Evolutionary conservation across 2,888 invertebrate species (phyloP).

Genomic region (Neocrepidodera transversa): DNA sequence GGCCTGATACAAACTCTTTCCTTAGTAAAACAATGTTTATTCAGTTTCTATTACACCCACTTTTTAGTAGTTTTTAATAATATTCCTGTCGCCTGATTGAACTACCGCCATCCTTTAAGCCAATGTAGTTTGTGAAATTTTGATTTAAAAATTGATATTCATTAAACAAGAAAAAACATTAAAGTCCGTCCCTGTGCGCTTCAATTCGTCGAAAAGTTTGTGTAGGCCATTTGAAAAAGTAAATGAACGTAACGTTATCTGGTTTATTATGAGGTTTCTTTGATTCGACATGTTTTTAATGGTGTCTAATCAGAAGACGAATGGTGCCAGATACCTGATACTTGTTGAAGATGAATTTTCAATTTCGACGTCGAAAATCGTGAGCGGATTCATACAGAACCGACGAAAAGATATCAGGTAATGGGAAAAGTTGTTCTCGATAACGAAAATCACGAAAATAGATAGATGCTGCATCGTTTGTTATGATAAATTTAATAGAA

Average conservation of each 20-base stretch:
- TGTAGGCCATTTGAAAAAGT: slow-evolving; percentile 36
- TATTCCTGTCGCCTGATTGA: no score
- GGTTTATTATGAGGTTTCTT: slow-evolving; percentile 43
- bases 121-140: no score
- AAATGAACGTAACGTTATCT: slow-evolving; percentile 43
- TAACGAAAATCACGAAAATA: slow-evolving; percentile 6
- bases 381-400: slow-evolving; percentile 21
- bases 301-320: slow-evolving; percentile 46
- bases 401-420: background rate
- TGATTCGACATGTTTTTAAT: slow-evolving; percentile 48
- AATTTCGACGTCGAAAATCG: slow-evolving; percentile 42
- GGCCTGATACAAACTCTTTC: no score
- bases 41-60: no score
- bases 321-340: slow-evolving; percentile 45
- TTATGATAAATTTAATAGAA: slow-evolving; percentile 10
- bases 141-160: no score
- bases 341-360: slow-evolving; percentile 48
- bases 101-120: no score
- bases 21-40: no score
- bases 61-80: no score
- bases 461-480: background rate
- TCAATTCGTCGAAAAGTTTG: slow-evolving; percentile 26
- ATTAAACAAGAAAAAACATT: background rate
- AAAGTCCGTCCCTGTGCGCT: slow-evolving; percentile 6
- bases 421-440: slow-evolving; percentile 11